These are phyloP conservation scores for Prietella phreatophila DNA, from an alignment of 2,113 vertebrate genomes.

Conservation along the genomic window DNA sequence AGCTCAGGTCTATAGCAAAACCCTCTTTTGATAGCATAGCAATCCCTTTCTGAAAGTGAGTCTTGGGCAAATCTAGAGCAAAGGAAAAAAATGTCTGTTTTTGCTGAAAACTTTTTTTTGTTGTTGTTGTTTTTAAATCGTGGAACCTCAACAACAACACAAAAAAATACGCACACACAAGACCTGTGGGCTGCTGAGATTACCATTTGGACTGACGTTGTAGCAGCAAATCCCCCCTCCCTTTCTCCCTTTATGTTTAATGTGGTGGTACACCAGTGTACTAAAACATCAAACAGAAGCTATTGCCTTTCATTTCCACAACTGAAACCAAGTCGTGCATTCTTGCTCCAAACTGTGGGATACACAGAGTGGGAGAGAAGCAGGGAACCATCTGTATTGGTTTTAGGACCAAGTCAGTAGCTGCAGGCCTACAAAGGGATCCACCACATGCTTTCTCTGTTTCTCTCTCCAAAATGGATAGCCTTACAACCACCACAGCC, in stretches of 20 bases:
- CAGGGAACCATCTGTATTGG: conserved; percentile 49
- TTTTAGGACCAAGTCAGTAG: conserved; percentile 52
- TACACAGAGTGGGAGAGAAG: conserved; percentile 11
- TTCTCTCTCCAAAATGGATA: conserved; percentile 15
- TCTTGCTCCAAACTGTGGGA: conserved; percentile 31
- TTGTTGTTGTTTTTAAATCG: conserved; percentile 4
- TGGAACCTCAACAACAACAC: neutral
- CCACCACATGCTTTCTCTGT: conserved; percentile 36
- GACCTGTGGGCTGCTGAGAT: conserved; percentile 43
- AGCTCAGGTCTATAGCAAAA: neutral
- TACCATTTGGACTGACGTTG: conserved; percentile 40
- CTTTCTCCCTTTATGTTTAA: conserved; percentile 51
- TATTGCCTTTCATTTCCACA: conserved; percentile 52
- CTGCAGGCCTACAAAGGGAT: conserved; percentile 42
- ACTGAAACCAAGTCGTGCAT: conserved; percentile 52
- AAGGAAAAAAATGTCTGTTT: conserved; percentile 35
- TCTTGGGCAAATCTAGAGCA: neutral
- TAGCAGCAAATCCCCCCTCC: conserved; percentile 37
- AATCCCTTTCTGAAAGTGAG: neutral
- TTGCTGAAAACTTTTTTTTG: conserved; percentile 16
- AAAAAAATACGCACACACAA: conserved; percentile 12
- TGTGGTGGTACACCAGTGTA: conserved; percentile 53
- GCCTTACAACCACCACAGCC: conserved; percentile 20
- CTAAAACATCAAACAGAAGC: conserved; percentile 58
- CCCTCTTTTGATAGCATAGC: conserved; percentile 8